Evolutionary conservation across 2,888 invertebrate genomes (phyloP).

Genomic region (Netelia fuscicornis): DNA sequence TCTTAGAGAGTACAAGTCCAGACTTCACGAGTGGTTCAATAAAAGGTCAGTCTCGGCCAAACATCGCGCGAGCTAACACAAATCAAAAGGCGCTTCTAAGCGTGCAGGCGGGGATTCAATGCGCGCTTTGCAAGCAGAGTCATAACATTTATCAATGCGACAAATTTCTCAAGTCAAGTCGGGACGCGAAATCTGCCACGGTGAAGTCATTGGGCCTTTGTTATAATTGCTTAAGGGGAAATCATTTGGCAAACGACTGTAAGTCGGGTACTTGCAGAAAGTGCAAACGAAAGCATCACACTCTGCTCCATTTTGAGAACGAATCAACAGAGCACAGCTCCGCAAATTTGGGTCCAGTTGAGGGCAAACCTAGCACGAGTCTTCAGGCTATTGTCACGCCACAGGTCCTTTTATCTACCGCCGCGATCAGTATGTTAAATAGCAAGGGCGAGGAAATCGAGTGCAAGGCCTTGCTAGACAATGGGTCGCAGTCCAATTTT

Average conservation of each 20-base stretch:
- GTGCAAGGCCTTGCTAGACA: conserved; percentile 9
- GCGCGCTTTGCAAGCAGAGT: conserved; percentile 30
- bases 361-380: conserved; percentile 3
- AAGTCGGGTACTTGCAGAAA: conserved; percentile 33
- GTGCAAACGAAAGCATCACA: conserved; percentile 49
- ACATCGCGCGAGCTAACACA: not conserved
- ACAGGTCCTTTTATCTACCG: conserved; percentile 21
- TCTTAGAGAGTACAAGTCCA: not conserved
- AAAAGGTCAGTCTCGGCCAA: not conserved
- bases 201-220: conserved; percentile 48
- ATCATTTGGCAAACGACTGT: conserved; percentile 46
- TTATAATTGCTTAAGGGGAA: conserved; percentile 42
- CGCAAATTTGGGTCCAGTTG: not conserved
- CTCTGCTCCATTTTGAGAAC: conserved; percentile 34
- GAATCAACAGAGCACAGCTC: not conserved
- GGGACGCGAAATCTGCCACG: conserved; percentile 26
- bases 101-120: conserved; percentile 6
- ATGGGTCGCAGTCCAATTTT: conserved; percentile 61
- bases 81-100: conserved; percentile 6
- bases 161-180: conserved; percentile 41
- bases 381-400: conserved; percentile 23
- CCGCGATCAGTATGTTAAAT: conserved; percentile 1
- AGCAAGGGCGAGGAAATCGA: not conserved
- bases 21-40: not conserved
- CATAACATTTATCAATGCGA: conserved; percentile 47